Evolutionary conservation across 2,888 invertebrate genomes (phyloP).

Genomic region (Diarsia rubi): DNA sequence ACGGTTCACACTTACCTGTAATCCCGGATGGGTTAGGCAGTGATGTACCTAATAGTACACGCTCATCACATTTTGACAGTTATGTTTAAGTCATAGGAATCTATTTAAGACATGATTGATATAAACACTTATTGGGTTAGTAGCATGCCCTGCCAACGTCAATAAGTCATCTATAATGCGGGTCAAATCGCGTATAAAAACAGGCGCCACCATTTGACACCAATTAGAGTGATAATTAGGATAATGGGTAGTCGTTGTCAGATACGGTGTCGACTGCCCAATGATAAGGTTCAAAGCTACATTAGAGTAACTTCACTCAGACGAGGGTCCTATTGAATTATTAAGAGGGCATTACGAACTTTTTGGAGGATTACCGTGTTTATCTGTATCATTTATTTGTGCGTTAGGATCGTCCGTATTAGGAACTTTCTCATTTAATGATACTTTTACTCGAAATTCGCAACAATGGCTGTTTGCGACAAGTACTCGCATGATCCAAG

Average conservation of each 20-base stretch:
- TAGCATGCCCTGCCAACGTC: background rate
- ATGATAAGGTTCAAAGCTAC: background rate
- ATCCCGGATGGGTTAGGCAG: too few species aligned
- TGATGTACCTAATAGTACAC: too few species aligned
- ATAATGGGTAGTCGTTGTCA: constrained; percentile 24
- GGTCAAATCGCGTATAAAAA: background rate
- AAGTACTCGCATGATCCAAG: background rate
- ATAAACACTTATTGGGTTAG: background rate
- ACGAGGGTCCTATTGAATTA: constrained; percentile 40
- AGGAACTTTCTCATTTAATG: background rate
- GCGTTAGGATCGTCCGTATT: background rate
- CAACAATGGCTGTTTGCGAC: background rate
- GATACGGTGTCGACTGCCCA: constrained; percentile 5
- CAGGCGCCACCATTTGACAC: constrained; percentile 24
- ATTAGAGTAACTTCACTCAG: constrained; percentile 14
- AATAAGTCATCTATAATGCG: background rate
- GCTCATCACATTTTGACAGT: too few species aligned
- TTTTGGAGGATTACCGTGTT: constrained; percentile 20
- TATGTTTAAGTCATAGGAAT: too few species aligned
- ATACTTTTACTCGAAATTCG: background rate
- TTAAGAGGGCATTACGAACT: constrained; percentile 31
- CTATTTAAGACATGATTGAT: too few species aligned
- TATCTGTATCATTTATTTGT: constrained; percentile 19
- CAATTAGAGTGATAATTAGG: constrained; percentile 11
- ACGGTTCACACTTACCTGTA: too few species aligned